Evolutionary conservation across 2,113 vertebrate species (phyloP).

Genomic region (Proterorhinus semilunaris): DNA sequence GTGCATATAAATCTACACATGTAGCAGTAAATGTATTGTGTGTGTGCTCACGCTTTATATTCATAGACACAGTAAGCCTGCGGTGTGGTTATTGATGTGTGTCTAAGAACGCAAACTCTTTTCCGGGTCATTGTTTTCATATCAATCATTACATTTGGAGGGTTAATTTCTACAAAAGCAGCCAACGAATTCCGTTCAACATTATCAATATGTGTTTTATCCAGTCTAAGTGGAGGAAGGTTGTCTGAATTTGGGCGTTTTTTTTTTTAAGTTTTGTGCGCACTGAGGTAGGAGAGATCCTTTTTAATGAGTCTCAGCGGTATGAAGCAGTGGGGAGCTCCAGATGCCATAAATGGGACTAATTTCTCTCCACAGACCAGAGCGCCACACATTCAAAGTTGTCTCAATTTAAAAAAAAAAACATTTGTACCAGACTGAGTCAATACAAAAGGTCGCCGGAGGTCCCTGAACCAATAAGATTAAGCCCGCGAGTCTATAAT

Average conservation of each 20-base stretch:
- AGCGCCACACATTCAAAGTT: not conserved
- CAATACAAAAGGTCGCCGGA: slow-evolving; percentile 5
- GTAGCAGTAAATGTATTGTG: not conserved
- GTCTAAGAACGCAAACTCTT: not conserved
- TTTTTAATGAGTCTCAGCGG: slow-evolving; percentile 31
- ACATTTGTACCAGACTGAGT: slow-evolving; percentile 10
- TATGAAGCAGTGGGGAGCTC: slow-evolving; percentile 20
- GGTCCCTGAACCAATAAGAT: not conserved
- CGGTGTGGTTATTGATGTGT: not conserved
- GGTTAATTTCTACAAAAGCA: not conserved
- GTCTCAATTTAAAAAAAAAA: no score
- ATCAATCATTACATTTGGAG: slow-evolving; percentile 20
- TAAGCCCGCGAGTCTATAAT: not conserved
- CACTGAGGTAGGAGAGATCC: slow-evolving; percentile 4
- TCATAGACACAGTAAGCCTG: not conserved
- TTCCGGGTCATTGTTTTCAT: slow-evolving; percentile 5
- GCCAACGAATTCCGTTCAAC: no score
- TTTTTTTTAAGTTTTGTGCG: not conserved
- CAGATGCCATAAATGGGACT: slow-evolving; percentile 34
- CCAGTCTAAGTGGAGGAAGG: not conserved
- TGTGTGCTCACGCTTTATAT: not conserved
- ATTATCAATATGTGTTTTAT: not conserved
- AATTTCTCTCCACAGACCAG: slow-evolving; percentile 33
- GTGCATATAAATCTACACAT: not conserved
- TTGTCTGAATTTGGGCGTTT: not conserved